Evolutionary conservation across 2,888 invertebrate genomes (phyloP).

Genomic region (Andrena fulva): DNA sequence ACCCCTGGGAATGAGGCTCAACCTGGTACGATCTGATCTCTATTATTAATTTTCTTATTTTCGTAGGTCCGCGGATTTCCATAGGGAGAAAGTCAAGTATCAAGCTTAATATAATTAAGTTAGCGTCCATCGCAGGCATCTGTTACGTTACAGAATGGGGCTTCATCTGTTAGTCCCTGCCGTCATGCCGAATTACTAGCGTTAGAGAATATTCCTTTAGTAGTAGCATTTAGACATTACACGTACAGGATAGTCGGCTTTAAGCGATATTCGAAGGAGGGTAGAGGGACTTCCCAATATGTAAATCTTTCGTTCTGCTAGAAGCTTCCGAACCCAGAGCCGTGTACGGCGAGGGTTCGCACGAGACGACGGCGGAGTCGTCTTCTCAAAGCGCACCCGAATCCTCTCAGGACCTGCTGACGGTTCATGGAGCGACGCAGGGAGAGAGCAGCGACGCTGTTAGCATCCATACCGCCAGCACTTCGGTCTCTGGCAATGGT

Average conservation of each 20-base stretch:
- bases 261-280: conserved; percentile 2
- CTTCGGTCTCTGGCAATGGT: conserved; percentile 83
- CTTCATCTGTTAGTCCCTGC: conserved; percentile 77
- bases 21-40: conserved; percentile 76
- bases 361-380: conserved; percentile 77
- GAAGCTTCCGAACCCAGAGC: conserved; percentile 79
- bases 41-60: conserved; percentile 30
- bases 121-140: conserved; percentile 78
- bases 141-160: conserved; percentile 81
- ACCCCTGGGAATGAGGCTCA: conserved; percentile 77
- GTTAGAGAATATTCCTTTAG: conserved; percentile 46
- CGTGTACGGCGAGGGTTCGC: conserved; percentile 76
- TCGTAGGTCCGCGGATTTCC: conserved; percentile 33
- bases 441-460: conserved; percentile 82
- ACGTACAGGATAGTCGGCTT: conserved; percentile 5
- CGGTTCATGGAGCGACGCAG: conserved; percentile 77
- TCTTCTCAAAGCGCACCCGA: conserved; percentile 72
- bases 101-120: conserved; percentile 79
- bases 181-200: conserved; percentile 64
- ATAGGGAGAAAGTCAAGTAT: conserved; percentile 69
- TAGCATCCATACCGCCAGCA: conserved; percentile 83
- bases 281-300: neutral
- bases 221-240: conserved; percentile 38
- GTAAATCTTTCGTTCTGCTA: conserved; percentile 57
- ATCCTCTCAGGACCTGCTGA: conserved; percentile 77